Percentiles rank a stretch among this genome's conserved stretches.
These are phyloP conservation scores for Hypanus sabinus DNA, from an alignment of 2,113 vertebrate genomes.

Conservation along the genomic window DNA sequence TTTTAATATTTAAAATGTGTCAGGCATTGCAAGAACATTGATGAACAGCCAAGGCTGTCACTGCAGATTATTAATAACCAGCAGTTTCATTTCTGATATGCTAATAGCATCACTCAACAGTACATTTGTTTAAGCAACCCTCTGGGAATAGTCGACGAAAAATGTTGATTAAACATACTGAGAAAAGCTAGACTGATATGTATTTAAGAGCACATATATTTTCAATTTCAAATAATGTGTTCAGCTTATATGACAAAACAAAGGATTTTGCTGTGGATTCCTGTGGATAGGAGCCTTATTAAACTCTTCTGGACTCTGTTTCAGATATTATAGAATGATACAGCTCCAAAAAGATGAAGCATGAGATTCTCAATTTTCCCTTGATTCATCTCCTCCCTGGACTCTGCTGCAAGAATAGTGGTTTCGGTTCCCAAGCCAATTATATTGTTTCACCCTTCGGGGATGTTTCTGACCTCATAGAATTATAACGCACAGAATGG, in stretches of 20 bases:
- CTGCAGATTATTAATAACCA: background rate
- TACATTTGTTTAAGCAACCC: background rate
- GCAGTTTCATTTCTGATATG: background rate
- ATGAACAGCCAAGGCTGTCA: background rate
- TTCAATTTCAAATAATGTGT: background rate
- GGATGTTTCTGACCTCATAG: background rate
- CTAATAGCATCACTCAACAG: background rate
- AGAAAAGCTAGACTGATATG: background rate
- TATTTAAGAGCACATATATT: too few relatives aligned
- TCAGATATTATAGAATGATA: background rate
- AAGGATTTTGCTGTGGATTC: background rate
- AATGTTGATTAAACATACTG: background rate
- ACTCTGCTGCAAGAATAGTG: background rate
- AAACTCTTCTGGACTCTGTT: background rate
- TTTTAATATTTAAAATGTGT: background rate
- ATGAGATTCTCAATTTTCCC: background rate
- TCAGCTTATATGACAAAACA: background rate
- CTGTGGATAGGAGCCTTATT: background rate
- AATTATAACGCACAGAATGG: background rate
- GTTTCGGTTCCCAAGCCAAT: background rate
- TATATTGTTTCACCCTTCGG: background rate
- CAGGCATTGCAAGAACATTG: background rate
- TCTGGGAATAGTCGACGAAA: background rate
- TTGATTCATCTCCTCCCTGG: background rate
- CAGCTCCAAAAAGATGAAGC: background rate